Evolutionary conservation across 2,113 vertebrate genomes (phyloP).

Genomic region (Phrynosoma platyrhinos): DNA sequence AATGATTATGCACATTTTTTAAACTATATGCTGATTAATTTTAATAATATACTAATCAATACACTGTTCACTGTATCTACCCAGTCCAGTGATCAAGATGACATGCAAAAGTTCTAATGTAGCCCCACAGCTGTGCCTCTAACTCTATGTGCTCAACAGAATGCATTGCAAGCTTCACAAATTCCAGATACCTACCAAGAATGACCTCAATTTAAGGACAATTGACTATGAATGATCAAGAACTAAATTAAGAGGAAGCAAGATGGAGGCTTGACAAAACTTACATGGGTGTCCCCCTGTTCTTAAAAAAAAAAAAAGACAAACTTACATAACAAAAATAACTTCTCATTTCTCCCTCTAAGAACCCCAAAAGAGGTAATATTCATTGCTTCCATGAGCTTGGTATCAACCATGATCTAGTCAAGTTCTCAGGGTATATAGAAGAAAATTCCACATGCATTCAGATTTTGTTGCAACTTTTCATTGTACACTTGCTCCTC

Average conservation of each 20-base stretch:
- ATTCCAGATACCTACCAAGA: neutral
- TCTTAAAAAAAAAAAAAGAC: neutral
- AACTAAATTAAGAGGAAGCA: neutral
- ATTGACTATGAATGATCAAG: no score
- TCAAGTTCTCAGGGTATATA: neutral
- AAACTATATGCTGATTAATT: no score
- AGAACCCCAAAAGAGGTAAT: neutral
- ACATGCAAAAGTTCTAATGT: no score
- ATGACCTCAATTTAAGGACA: neutral
- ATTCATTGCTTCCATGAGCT: neutral
- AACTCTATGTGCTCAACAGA: no score
- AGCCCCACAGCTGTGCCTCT: no score
- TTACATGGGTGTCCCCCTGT: neutral
- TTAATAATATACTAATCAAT: no score
- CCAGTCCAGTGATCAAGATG: no score
- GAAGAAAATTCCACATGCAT: neutral
- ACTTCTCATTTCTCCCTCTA: neutral
- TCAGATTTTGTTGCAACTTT: neutral
- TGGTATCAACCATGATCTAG: neutral
- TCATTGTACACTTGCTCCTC: neutral
- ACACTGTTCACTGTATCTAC: no score
- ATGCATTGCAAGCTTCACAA: no score
- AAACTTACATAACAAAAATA: neutral
- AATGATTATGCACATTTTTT: no score
- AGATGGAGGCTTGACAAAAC: neutral